Percentiles rank a stretch among this genome's conserved stretches.
These are phyloP conservation scores for Pinctada fucata DNA, from an alignment of 2,888 invertebrate genomes.

Conservation along the genomic window DNA sequence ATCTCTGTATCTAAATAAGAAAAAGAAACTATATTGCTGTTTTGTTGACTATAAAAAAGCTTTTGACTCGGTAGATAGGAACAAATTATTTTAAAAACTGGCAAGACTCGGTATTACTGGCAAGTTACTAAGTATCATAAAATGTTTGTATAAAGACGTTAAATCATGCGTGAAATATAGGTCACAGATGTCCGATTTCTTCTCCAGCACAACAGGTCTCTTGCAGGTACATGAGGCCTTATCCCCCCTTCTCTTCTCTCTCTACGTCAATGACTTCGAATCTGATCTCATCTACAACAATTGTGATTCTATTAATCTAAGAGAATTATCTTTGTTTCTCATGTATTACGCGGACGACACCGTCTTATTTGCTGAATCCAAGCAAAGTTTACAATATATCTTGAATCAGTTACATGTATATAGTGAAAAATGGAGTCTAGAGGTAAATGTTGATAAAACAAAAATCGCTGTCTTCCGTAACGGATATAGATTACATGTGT, in stretches of 20 bases:
- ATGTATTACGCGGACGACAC: conserved; percentile 1
- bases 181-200: not conserved
- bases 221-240: not conserved
- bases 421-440: conserved; percentile 1
- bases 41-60: no score
- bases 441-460: conserved; percentile 16
- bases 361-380: conserved; percentile 3
- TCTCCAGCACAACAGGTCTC: not conserved
- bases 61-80: no score
- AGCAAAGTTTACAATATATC: not conserved
- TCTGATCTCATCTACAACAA: not conserved
- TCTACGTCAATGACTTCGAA: not conserved
- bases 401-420: not conserved
- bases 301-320: not conserved
- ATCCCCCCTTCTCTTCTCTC: not conserved
- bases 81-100: no score
- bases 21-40: no score
- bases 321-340: not conserved
- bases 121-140: not conserved
- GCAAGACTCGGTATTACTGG: no score
- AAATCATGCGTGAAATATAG: not conserved
- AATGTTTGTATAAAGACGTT: not conserved
- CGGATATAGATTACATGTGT: not conserved
- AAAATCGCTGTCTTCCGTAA: conserved; percentile 9
- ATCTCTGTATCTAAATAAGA: no score